Evolutionary conservation across 2,888 invertebrate species (phyloP), one percentile per base, ranked within the genome.

Genomic region (Andrena fulva): DNA sequence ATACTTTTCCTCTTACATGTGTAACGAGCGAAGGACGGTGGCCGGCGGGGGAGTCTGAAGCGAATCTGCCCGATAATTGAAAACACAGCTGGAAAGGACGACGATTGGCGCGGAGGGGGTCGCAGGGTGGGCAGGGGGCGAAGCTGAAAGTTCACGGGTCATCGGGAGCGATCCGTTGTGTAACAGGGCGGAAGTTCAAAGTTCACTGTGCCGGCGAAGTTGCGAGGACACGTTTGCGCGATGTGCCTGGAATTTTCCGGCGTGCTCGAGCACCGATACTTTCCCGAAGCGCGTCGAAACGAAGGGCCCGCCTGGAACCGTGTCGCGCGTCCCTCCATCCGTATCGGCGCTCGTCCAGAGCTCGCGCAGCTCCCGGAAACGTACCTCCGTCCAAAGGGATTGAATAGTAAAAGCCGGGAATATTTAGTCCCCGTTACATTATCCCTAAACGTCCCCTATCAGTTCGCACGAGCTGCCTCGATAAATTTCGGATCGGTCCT

Each of bases 91-190:
- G 77, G 78, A 70, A 77, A 74, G 69, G 72, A 76, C 78, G 69
- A 70, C 77, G 86, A 86, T 81, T 81, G 74, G 60, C 63, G 33
- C 29, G 8, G 35, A 35, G 59, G 20, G 20, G 2, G 67, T 1
- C 3, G 42, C 42, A 42, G 42, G 2, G 71, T 64, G 64, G 1
- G 42, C 42, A 42, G 42, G 0, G 71, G 67, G 64, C 79, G 75
- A 79, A 78, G 59, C 82, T 70, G 80, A 90, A 89, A 90, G 89
- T 90, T 91, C 90, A 89, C 77, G 85, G 90, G 86, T 90, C 87
- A 89, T 72, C 79, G 85, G 83, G 85, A 82, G 81, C 81, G 79
- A 80, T 77, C 75, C 80, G 83, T 77, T 85, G 73, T 85, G 79
- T 82, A 85, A 80, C 82, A 70, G 73, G 83, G 67, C 77, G 78